Evolutionary conservation across 2,113 vertebrate species (phyloP), one percentile per base, ranked within the genome.

Genomic region (Petromus typicus): DNA sequence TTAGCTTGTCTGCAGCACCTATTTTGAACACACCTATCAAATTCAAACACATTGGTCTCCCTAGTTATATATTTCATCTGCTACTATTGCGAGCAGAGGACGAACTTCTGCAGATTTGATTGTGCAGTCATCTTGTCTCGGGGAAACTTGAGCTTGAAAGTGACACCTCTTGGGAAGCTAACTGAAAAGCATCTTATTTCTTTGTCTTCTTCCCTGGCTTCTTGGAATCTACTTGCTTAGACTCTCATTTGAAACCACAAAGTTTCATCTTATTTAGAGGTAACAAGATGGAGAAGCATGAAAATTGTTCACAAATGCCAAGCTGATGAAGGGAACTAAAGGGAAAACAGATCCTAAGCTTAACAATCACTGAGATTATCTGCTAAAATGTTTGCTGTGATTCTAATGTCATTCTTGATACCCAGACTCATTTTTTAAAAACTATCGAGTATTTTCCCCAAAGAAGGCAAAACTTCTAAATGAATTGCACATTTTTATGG

Each of bases 381-480:
- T 67, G 64, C 37, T 83, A 86, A 89, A 85, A 92, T 5, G 88
- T 90, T 97, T 92, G 12, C 86, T 95, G 17, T 92, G 94, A 96
- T 97, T 91, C 93, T 73, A 67, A 95, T 69, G 82, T 61, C 79
- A 93, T n/a, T 59, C 51, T 79, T 96, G 89, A 85, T 40, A 90
- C 48, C 95, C 1, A 86, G 75, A 93, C 63, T 56, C 73, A 56
- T 43, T 67, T 79, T 86, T 61, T 92, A 51, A 66, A 90, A 78
- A 0, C 64, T 93, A 51, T 64, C 63, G 86, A 71, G 3, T 69
- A 22, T 43, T 93, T 95, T 76, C n/a, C n/a, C 56, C 17, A 81
- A 85, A 79, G 27, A 95, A 90, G 37, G 88, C 25, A 87, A 95
- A 85, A 71, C 20, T 48, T n/a, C 30, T 91, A 79, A 93, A 43